Conservation (phyloP, 2,797 vertebrate species). For the Poeciliopsis turneri region DNA sequence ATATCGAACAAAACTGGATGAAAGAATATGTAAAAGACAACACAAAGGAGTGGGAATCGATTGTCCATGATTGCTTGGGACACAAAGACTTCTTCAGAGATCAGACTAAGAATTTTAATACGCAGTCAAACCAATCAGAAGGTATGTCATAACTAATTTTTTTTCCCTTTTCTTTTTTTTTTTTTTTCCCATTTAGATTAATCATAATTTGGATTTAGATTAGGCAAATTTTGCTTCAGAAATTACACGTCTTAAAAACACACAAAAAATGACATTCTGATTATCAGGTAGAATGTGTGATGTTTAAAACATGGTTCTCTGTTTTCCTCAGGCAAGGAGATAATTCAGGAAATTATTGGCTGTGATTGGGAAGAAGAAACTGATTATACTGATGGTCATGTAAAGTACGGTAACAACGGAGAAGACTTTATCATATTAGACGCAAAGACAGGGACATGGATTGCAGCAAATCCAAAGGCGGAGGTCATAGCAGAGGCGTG, state of each 20-base stretch:
- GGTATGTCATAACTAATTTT: no score
- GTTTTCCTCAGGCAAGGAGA: background rate
- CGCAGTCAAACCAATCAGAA: no score
- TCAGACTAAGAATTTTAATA: no score
- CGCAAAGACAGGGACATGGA: background rate
- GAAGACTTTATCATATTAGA: constrained; percentile 36
- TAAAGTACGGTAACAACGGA: constrained; percentile 17
- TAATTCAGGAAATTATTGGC: background rate
- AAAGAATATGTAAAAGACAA: rapidly evolving
- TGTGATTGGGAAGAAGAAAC: constrained; percentile 20
- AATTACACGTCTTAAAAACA: no score
- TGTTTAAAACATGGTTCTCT: background rate
- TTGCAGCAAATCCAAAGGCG: constrained; percentile 11
- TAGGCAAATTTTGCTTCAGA: no score
- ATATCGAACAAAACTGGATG: no score
- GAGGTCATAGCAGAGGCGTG: background rate
- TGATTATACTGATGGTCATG: rapidly evolving
- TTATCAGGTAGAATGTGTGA: background rate
- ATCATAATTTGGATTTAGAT: no score
- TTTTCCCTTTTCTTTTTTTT: no score
- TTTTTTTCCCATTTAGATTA: no score
- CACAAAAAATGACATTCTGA: no score
- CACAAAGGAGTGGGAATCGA: rapidly evolving
- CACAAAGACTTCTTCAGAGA: rapidly evolving
- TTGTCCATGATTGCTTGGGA: rapidly evolving